Evolutionary conservation across 2,113 vertebrate genomes (phyloP), one percentile per base, ranked within the genome.

Genomic region (Notarius lentiginosus): DNA sequence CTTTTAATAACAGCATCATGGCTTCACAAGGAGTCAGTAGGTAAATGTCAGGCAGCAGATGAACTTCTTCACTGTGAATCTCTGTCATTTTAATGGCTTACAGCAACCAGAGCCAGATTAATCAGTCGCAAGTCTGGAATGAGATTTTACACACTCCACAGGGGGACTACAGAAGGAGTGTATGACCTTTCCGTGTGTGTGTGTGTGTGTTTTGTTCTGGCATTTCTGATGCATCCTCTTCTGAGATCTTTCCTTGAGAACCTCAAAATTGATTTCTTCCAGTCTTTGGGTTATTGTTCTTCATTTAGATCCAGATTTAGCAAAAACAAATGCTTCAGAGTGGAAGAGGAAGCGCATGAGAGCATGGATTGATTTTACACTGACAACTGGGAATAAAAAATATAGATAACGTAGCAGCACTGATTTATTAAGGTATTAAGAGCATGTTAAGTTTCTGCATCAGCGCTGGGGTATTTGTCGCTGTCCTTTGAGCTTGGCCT

Each of bases 41-140:
- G 73, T 72, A 81, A 84, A 88, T 88, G 83, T 61, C 87, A 84
- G 55, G 84, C 61, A 85, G 73, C 81, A 83, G 81, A 83, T 51
- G 81, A 83, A 66, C 22, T 7, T 65, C 81, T 66, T 63, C 56
- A 20, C 41, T 55, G 55, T 24, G 79, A 58, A 22, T 75, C 84
- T 72, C 79, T 20, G 61, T 61, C 47, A 56, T 10, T 80, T 82
- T 66, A 82, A 85, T 61, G 41, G 63, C 22, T 79, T 79, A 30
- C 30, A 82, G 77, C 24, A 77, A 82, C 47, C 24, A 56, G 47
- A 85, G 88, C 18, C 63, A 63, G 68, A 85, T 79, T 47, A 79
- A 72, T 87, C 76, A 49, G 63, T 85, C 24, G 24, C 60, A n/a
- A 27, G 55, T 84, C 83, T 79, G 65, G 72, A 66, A 77, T 49